Evolutionary conservation across 2,888 invertebrate genomes (phyloP), one percentile per base, ranked within the genome.

Genomic region (Agelastica alni): DNA sequence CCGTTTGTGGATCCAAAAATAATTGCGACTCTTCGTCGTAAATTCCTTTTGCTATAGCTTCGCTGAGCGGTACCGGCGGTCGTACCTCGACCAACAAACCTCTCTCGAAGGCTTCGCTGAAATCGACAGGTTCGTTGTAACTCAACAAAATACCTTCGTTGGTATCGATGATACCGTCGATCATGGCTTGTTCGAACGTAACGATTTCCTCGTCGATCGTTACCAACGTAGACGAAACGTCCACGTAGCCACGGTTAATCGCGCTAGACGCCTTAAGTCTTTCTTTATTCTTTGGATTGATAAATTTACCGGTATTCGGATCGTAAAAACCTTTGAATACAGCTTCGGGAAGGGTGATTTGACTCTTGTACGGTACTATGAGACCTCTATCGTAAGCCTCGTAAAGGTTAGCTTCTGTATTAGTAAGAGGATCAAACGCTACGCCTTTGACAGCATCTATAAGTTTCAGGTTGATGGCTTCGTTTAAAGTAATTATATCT

Each of bases 291-390:
- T 85, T 83, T 2, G 91, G 87, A 72, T 89, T 89, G 28, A 87
- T 87, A 70, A 93, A 90, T 69, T 89, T 86, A 39, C 94, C 93
- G 26, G 89, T 87, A 66, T 85, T 83, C 0, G 90, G 88, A 79
- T 96, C 92, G 70, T 93, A 94, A 59, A 91, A 85, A n/a, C 93
- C 93, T 77, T 91, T 89, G 69, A 89, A 89, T n/a, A 95, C 88
- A 1, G 94, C 94, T 78, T 93, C 93, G 0, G 91, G 90, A 18
- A 94, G 79, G 56, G 91, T 91, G 60, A 92, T 85, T 74, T 89
- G 90, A 46, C 88, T 85, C 72, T 91, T 90, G 31, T 91, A 87
- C 5, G 91, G 89, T 4, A 93, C 83, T 44, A 93, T 85, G 20
- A 93, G 78, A 17, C 93, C 92, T 47, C 88, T 85, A 65, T 91